Base-by-base conservation (phyloP, 2,113 vertebrate species). In the Tyrannus savana region DNA sequence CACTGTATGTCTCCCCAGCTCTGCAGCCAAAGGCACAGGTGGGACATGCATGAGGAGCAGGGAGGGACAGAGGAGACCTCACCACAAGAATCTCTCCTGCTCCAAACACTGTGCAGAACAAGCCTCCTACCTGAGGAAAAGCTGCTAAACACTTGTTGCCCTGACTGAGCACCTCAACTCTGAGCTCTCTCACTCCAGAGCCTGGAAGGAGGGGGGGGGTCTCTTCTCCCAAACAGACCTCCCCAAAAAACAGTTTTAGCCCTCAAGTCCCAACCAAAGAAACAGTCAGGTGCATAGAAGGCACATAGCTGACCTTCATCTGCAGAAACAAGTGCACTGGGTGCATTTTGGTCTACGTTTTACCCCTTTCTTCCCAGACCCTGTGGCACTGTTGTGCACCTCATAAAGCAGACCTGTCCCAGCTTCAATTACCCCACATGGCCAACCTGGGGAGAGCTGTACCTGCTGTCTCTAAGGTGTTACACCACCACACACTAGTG, bases 381-480 rank as follows among this genome's bases (percentile, higher is more conserved):
- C 66, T 19, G 8, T 50, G n/a, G 31, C 19, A 24, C 33, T 42
- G 37, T 2, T 17, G 19, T 7, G 27, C 17, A 59, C 12, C 22
- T 72, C 33, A 37, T 42, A 33, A 59, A 56, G 64, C 41, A 93
- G 33, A 12, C 24, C 41, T 46, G 8, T 27, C 33, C 52, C 73
- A 35, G 13, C 33, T 64, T 52, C 12, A 11, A 37, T n/a, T 44
- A 41, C 16, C n/a, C 6, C 5, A 37, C 0, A 0, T 0, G 33
- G 33, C 35, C 86, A 74, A 7, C 8, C 23, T 63, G 42, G 33
- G 42, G 55, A 77, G 30, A 73, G 64, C 59, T 50, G 55, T 52
- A 83, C 55, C 41, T 86, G 60, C 64, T 74, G 25, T 35, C 39
- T 68, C 69, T 50, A 13, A 78, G 53, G 42, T 12, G 6, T 59